Base-by-base conservation (phyloP, 2,113 vertebrate genomes). In the Genyomyrus donnyi region DNA sequence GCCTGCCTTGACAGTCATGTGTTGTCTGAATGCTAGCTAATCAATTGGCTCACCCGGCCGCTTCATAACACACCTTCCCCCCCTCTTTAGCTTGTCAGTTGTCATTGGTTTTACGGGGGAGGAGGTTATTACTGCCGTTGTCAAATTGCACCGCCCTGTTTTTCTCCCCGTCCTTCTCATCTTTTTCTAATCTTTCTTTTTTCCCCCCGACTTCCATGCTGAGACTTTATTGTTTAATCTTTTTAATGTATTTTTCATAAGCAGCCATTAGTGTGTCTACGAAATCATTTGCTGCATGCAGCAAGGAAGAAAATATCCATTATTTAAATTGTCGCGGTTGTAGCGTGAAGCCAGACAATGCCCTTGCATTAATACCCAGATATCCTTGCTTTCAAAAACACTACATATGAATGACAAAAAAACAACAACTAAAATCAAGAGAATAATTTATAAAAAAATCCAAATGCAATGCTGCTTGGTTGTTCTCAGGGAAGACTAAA, bases 181-280 rank as follows among this genome's bases (percentile, higher is more conserved):
- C 88, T 89, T 83, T 83, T 89, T 56, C 74, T 53, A 89, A 83
- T 52, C 27, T 83, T 83, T 53, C 74, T 39, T 53, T 89, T 80
- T 53, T 39, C 27, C 62, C n/a, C 62, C 56, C n/a, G 49, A 80
- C 39, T 90, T 90, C 56, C 56, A 62, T 46, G 49, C 52, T 24
- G 45, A 62, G 42, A 66, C 89, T 90, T 86, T 90, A 86, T 86
- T 90, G 46, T 87, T 74, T 70, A 46, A 86, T 74, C 84, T 87
- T 87, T 87, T 74, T 74, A 89, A 89, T 84, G 74, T 89, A 58
- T 89, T 87, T 87, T 85, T 90, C 53, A 85, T 62, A 85, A 90
- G 89, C 77, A 62, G 39, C 83, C 89, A 90, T 90, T 90, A 90
- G 89, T 86, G 52, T 46, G 56, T 90, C 89, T 48, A 17, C 24